phyloP scores from a whole-genome alignment of 2,113 vertebrate genomes.

The Trichomycterus rosablanca region DNA sequence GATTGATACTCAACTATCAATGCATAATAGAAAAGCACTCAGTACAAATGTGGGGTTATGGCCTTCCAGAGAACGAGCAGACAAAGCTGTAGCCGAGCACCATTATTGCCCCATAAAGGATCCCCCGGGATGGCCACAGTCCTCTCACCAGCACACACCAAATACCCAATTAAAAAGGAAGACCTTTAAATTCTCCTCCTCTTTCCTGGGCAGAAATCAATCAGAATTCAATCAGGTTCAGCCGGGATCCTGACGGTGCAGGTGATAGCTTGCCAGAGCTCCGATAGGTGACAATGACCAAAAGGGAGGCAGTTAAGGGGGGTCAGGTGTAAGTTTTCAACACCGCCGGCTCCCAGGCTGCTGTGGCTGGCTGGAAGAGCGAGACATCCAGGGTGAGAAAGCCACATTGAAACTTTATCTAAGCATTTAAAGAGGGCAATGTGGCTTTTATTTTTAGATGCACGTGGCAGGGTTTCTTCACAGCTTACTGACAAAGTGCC shows the following conservation, averaged over 20 bases:
- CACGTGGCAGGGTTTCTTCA: conserved; percentile 39
- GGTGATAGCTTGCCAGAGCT: conserved; percentile 76
- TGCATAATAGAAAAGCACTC: conserved; percentile 83
- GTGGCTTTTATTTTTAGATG: conserved; percentile 44
- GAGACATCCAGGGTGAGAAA: conserved; percentile 47
- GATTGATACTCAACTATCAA: conserved; percentile 81
- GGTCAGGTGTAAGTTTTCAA: conserved; percentile 72
- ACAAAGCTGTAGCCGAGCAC: conserved; percentile 69
- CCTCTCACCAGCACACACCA: conserved; percentile 79
- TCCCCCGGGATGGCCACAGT: conserved; percentile 69
- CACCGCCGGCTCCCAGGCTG: conserved; percentile 41
- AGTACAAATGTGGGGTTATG: conserved; percentile 79
- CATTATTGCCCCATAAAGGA: conserved; percentile 80
- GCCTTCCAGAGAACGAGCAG: conserved; percentile 72
- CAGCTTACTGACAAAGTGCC: conserved; percentile 24
- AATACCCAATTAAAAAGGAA: conserved; percentile 78
- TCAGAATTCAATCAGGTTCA: conserved; percentile 77
- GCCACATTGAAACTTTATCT: conserved; percentile 33
- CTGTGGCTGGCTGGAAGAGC: conserved; percentile 59
- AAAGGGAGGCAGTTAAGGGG: conserved; percentile 65
- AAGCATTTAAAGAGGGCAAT: conserved; percentile 32
- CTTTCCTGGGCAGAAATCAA: conserved; percentile 76
- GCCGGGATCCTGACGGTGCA: conserved; percentile 76
- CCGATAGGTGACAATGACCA: conserved; percentile 75
- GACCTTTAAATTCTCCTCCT: conserved; percentile 75